A percentile compares a stretch with the other conserved stretches of the same genome.
These are phyloP conservation scores for Pseudorectes ferrugineus DNA, from an alignment of 2,113 vertebrate species.

Conservation along the genomic window DNA sequence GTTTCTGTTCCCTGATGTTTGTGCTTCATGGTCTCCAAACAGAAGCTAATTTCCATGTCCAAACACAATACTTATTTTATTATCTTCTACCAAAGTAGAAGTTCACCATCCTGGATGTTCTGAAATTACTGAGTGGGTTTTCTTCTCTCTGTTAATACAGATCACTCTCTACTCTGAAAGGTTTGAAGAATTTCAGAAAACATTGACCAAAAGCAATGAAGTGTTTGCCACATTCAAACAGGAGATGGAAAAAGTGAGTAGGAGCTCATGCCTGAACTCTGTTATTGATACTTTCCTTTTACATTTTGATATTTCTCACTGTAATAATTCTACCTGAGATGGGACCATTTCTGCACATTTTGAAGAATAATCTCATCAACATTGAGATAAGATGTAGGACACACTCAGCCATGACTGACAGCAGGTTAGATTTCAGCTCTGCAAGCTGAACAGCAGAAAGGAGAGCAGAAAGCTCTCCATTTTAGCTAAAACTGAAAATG, in stretches of 20 bases:
- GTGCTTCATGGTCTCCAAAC: background rate
- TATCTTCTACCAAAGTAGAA: background rate
- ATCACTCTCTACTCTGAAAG: constrained; percentile 90
- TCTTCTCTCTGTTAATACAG: constrained; percentile 67
- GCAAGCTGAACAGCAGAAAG: background rate
- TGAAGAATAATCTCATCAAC: background rate
- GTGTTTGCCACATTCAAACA: constrained; percentile 91
- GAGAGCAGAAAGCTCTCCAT: background rate
- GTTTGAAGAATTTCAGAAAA: constrained; percentile 96
- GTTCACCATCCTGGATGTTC: background rate
- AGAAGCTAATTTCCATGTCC: background rate
- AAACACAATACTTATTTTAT: background rate
- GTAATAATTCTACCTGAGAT: background rate
- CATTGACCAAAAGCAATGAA: constrained; percentile 94
- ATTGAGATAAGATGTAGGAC: background rate
- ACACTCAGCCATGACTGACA: background rate
- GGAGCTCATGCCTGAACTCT: background rate
- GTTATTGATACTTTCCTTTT: background rate
- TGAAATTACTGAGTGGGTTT: background rate
- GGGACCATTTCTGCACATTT: background rate
- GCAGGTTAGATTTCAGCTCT: background rate
- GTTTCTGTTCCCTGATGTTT: background rate
- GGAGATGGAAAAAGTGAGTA: constrained; percentile 95
- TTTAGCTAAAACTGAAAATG: background rate
- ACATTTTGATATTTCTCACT: background rate